phyloP scores from a whole-genome alignment of 2,888 invertebrate genomes.

The Dolichomitus sp. region DNA sequence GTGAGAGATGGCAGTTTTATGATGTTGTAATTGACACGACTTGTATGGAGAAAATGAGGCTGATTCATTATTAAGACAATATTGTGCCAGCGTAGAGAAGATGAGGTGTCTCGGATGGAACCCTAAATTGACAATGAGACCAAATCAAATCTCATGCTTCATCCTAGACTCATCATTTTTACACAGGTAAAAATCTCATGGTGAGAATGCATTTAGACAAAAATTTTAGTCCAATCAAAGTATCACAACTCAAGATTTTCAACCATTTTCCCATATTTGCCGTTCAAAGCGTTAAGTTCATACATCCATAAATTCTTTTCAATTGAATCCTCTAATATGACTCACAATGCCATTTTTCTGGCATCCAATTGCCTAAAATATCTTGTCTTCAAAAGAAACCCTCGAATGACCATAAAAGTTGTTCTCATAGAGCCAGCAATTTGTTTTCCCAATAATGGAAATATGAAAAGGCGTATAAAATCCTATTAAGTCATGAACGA shows the following conservation, averaged over 20 bases:
- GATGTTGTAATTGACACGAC: background rate
- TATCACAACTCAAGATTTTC: background rate
- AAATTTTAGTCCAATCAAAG: no score
- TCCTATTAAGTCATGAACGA: background rate
- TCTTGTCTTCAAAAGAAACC: background rate
- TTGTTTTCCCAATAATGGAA: background rate
- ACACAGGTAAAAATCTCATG: no score
- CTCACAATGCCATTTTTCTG: background rate
- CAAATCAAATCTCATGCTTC: no score
- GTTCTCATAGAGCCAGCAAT: background rate
- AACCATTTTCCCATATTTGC: background rate
- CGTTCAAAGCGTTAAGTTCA: background rate
- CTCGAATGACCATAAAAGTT: background rate
- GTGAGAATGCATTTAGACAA: no score
- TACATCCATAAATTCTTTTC: background rate
- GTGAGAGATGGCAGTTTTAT: background rate
- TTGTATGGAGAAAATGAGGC: no score
- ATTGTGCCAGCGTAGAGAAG: no score
- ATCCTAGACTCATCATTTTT: no score
- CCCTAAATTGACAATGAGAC: no score
- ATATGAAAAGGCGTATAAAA: background rate
- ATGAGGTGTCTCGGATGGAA: no score
- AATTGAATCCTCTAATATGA: background rate
- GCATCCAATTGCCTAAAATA: background rate
- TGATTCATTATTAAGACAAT: no score